phyloP scores from a whole-genome alignment of 2,888 invertebrate genomes.

The Leptopilina syphax region DNA sequence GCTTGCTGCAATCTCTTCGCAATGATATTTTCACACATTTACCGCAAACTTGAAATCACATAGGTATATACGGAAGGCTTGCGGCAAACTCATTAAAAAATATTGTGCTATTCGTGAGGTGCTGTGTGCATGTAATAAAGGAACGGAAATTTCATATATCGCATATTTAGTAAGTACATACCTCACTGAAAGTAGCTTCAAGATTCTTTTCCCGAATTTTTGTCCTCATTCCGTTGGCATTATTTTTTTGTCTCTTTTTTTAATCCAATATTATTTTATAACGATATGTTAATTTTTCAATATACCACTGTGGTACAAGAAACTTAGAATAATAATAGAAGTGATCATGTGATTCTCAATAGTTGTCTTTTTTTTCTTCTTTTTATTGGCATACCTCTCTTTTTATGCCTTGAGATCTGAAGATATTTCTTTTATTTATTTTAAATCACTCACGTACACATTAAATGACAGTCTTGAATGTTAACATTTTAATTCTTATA shows the following conservation, averaged over 20 bases:
- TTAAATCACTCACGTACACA: slow-evolving; percentile 55
- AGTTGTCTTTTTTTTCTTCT: slow-evolving; percentile 17
- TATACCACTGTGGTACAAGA: too few relatives aligned
- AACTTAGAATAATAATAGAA: too few relatives aligned
- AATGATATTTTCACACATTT: background rate
- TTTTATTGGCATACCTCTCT: slow-evolving; percentile 49
- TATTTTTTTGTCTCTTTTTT: slow-evolving; percentile 47
- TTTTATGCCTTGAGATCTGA: slow-evolving; percentile 47
- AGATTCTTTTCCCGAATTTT: slow-evolving; percentile 70
- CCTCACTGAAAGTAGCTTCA: slow-evolving; percentile 74
- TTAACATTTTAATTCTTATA: too few relatives aligned
- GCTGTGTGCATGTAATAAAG: background rate
- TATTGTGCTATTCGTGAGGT: background rate
- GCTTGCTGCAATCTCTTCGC: background rate
- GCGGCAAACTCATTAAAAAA: too few relatives aligned
- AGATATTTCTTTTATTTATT: slow-evolving; percentile 47
- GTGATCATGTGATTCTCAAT: slow-evolving; percentile 45
- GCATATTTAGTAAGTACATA: slow-evolving; percentile 52
- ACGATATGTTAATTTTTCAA: slow-evolving; percentile 51
- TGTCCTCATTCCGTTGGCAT: slow-evolving; percentile 71
- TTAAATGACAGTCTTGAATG: too few relatives aligned
- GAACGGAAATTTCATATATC: background rate
- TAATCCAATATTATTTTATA: slow-evolving; percentile 53
- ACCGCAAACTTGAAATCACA: too few relatives aligned
- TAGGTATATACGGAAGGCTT: too few relatives aligned